Evolutionary conservation across 2,888 invertebrate species (phyloP).

Genomic region (Busseola fusca): DNA sequence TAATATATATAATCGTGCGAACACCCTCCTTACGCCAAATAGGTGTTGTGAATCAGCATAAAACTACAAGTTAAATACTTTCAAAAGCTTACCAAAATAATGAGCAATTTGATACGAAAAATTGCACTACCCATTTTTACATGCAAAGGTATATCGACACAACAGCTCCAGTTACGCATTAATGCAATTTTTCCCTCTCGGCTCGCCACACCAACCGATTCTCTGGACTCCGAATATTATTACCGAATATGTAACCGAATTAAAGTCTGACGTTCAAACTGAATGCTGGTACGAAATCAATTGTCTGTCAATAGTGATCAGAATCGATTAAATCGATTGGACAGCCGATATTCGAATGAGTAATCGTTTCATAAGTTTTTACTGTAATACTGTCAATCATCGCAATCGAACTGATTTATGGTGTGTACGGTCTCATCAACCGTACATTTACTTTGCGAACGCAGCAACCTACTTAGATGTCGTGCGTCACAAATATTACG

Average conservation of each 20-base stretch:
- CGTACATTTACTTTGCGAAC: too few species aligned
- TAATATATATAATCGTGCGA: too few species aligned
- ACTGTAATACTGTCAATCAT: slow-evolving; percentile 29
- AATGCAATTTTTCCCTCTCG: slow-evolving; percentile 38
- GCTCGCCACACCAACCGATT: slow-evolving; percentile 19
- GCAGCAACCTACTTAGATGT: too few species aligned
- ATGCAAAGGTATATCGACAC: neutral
- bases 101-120: neutral
- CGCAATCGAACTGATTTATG: slow-evolving; percentile 8
- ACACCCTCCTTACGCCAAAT: too few species aligned
- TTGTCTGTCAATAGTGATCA: slow-evolving; percentile 45
- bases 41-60: neutral
- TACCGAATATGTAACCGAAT: slow-evolving; percentile 49
- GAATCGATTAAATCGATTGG: slow-evolving; percentile 39
- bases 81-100: neutral
- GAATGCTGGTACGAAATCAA: slow-evolving; percentile 42
- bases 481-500: too few species aligned
- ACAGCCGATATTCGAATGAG: slow-evolving; percentile 27
- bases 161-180: slow-evolving; percentile 8
- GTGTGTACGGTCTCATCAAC: too few species aligned
- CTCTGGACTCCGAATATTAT: slow-evolving; percentile 20
- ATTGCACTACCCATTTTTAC: neutral
- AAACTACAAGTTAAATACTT: neutral
- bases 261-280: slow-evolving; percentile 39
- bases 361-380: slow-evolving; percentile 40